Base-by-base conservation (phyloP, 2,888 invertebrate genomes). In the Dryococelus australis region DNA sequence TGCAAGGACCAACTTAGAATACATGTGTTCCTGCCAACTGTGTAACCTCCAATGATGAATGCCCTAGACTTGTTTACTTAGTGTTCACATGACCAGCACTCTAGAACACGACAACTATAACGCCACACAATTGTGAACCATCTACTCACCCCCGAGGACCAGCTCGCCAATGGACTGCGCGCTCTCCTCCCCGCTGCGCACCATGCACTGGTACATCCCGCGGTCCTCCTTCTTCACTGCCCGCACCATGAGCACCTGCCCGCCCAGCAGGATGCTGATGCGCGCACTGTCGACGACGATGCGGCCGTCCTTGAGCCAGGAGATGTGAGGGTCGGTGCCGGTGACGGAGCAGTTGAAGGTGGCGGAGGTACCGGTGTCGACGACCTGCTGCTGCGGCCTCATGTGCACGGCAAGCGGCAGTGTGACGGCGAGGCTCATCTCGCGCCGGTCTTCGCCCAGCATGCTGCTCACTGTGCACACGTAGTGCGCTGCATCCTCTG, bases 301-400 rank as follows among this genome's bases (percentile, higher is more conserved):
- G 35, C 90, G 89, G 24, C 92, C 92, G 89, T 93, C 92, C 89
- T 92, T 92, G 86, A 92, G 91, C 93, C 93, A 93, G 35, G 90
- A 89, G 53, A 93, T 90, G 86, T 88, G 27, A 89, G 90, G 78
- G 90, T 90, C 84, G 16, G 89, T 88, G 85, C 98, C 98, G 87
- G 95, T 95, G 89, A 97, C 96, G n/a, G 96, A 95, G 92, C 98
- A 98, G 94, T 97, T 97, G 94, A 98, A 97, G 89, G 94, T 94
- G 86, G 97, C 97, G 35, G 95, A 94, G 90, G 96, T 96, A 84
- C 97, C 97, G 0, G 97, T 97, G 93, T 98, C 97, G 43, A 97
- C 65, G 92, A 95, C 95, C 94, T 97, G 97, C 87, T 96, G 94
- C 91, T 95, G 96, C 24, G 97, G 97, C 90, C 96, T 94, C 84